phyloP scores from a whole-genome alignment of 2,797 vertebrate genomes.

The Enteromius paludinosus region DNA sequence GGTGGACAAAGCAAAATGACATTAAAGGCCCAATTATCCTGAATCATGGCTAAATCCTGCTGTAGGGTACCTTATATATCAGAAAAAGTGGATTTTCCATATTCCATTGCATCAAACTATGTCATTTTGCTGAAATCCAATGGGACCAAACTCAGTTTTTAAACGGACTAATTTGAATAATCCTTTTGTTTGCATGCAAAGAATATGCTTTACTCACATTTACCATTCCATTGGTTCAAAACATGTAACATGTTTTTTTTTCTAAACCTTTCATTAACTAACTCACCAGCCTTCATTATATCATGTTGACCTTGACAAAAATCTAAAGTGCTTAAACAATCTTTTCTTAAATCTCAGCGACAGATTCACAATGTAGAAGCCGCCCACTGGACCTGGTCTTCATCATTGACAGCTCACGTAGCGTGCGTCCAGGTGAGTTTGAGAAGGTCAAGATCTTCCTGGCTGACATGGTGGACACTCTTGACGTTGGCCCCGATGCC shows the following conservation, averaged over 20 bases:
- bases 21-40: conserved; percentile 14
- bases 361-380: conserved; percentile 81
- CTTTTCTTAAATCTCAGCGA: conserved; percentile 73
- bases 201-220: conserved; percentile 6
- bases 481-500: conserved; percentile 86
- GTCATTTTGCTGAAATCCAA: conserved; percentile 34
- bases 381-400: conserved; percentile 91
- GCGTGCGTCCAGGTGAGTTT: conserved; percentile 92
- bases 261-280: conserved; percentile 28
- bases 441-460: conserved; percentile 97
- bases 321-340: background rate
- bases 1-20: conserved; percentile 38
- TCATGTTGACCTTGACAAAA: background rate
- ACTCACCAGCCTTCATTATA: background rate
- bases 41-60: background rate
- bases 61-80: background rate
- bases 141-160: conserved; percentile 1
- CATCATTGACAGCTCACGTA: conserved; percentile 96
- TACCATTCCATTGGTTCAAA: conserved; percentile 29
- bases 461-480: conserved; percentile 90
- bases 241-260: background rate
- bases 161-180: conserved; percentile 5
- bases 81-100: background rate
- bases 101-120: background rate
- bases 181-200: conserved; percentile 14